Base-by-base conservation (phyloP, 2,797 vertebrate genomes). In the Siniperca undulata region DNA sequence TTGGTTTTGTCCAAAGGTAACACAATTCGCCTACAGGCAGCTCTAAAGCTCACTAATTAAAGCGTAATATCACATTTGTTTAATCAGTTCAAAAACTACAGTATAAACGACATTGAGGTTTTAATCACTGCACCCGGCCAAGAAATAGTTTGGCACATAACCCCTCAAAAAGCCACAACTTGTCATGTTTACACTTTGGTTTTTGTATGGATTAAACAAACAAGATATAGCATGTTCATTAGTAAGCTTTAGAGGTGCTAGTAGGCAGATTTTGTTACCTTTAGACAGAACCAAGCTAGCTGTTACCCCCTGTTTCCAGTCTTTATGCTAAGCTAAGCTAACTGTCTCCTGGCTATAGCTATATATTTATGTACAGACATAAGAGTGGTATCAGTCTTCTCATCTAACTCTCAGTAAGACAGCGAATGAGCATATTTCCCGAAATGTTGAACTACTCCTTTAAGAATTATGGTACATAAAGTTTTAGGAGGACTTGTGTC, bases 181-280 rank as follows among this genome's bases (percentile, higher is more conserved):
- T 38, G 20, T 46, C 1, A 30, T 58, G 55, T 58, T 61, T 60
- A 20, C 10, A 36, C 59, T 53, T 46, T 19, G 7, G 4, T 22
- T 52, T 67, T 55, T 62, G n/a, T 34, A 34, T 34, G 17, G 46
- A 48, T 48, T 48, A 42, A 58, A 81, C 4, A 59, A 58, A 58
- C n/a, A 70, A 52, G 2, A 13, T 20, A 46, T 50, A 17, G 48
- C 44, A 70, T 75, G 44, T 69, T 36, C 7, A 74, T 34, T 68
- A 0, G 27, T 22, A 8, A 56, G 22, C 17, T 48, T 62, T 14
- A 20, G 27, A n/a, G 38, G 27, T 69, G 17, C 20, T 60, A 53
- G 7, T 3, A 50, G 17, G 8, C 20, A 20, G 44, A 68, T 19
- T 19, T 6, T 7, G 12, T 71, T 38, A 2, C 0, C 1, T 55